Percentiles rank a stretch among this genome's conserved stretches.
phyloP scores from a whole-genome alignment of 2,113 vertebrate species.

The Aphyosemion australe region DNA sequence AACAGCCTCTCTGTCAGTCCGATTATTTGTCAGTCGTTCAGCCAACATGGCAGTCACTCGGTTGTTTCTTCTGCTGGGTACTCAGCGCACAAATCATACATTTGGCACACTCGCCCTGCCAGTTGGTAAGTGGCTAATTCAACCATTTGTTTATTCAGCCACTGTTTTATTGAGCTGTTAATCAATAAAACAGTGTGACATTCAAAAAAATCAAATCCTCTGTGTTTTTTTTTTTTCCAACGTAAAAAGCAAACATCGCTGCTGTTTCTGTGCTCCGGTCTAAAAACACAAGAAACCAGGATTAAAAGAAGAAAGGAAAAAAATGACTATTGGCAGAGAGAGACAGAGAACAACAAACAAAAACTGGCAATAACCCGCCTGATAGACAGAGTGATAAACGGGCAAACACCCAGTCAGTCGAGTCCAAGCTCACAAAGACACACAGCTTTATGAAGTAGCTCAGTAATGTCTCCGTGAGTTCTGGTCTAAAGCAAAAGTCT shows the following conservation, averaged over 20 bases:
- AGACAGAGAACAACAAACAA: constrained; percentile 44
- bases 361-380: constrained; percentile 29
- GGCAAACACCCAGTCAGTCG: constrained; percentile 23
- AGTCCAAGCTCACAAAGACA: constrained; percentile 24
- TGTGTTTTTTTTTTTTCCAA: constrained; percentile 3
- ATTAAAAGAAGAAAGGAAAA: neutral
- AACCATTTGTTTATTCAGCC: neutral
- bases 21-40: constrained; percentile 29
- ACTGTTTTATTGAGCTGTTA: neutral
- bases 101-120: neutral
- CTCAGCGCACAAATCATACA: neutral
- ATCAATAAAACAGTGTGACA: constrained; percentile 8
- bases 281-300: constrained; percentile 9
- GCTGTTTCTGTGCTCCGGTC: neutral
- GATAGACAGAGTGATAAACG: constrained; percentile 39
- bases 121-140: neutral
- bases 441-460: constrained; percentile 31
- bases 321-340: constrained; percentile 24
- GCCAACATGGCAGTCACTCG: neutral
- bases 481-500: constrained; percentile 61
- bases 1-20: constrained; percentile 37
- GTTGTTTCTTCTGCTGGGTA: neutral
- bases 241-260: constrained; percentile 24
- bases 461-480: constrained; percentile 40
- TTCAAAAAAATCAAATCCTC: constrained; percentile 10